Conservation (phyloP, 2,888 invertebrate genomes). For the Hipparchia semele region DNA sequence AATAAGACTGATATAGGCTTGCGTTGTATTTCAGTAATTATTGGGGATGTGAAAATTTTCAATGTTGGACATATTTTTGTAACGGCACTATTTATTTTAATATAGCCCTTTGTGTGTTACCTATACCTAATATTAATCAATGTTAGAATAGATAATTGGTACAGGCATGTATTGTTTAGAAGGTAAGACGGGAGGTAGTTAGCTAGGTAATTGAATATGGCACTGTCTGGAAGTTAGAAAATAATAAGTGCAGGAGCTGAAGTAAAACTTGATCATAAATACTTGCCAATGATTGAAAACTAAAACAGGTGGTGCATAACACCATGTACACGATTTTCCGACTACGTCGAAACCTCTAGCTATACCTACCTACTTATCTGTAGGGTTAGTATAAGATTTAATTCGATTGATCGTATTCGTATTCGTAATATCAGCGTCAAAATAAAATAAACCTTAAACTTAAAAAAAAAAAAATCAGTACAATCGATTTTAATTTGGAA, state of each 20-base stretch:
- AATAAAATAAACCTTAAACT: no score
- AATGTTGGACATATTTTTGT: conserved; percentile 47
- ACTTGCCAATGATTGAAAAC: not conserved
- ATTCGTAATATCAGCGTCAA: no score
- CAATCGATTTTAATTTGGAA: no score
- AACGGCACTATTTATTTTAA: conserved; percentile 67
- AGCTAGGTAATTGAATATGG: conserved; percentile 36
- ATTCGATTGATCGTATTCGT: no score
- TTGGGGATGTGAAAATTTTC: conserved; percentile 19
- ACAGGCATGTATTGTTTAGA: conserved; percentile 20
- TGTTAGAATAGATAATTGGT: conserved; percentile 36
- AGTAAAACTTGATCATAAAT: conserved; percentile 16
- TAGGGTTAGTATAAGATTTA: no score
- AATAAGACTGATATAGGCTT: conserved; percentile 79
- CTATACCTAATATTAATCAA: conserved; percentile 38
- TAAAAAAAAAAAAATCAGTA: no score
- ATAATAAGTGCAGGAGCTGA: conserved; percentile 6
- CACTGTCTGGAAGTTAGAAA: conserved; percentile 16
- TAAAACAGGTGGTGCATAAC: not conserved
- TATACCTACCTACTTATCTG: no score
- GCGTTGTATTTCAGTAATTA: conserved; percentile 47
- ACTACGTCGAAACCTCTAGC: no score
- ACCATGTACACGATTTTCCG: not conserved
- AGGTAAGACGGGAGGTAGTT: conserved; percentile 27
- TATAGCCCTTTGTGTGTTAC: conserved; percentile 55